Conservation (phyloP, 2,797 vertebrate genomes). For the Muraenolepis orangiensis region DNA sequence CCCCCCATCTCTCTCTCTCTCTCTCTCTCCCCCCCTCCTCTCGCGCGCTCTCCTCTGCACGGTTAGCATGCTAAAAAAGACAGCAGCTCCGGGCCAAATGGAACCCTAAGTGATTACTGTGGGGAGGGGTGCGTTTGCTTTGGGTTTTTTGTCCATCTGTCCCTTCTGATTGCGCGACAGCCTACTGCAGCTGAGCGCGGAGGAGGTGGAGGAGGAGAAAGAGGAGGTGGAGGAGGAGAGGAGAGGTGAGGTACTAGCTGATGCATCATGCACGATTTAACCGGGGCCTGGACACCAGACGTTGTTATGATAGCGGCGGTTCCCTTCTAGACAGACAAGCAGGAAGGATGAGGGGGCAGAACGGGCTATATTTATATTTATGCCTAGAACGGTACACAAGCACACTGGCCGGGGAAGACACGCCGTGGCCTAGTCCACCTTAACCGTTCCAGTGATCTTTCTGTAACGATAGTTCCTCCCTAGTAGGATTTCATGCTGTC, state of each 20-base stretch:
- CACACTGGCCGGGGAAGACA: neutral
- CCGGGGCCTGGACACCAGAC: slow-evolving; percentile 48
- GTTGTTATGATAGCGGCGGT: slow-evolving; percentile 55
- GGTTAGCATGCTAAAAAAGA: slow-evolving; percentile 62
- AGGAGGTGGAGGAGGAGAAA: slow-evolving; percentile 16
- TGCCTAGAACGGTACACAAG: neutral
- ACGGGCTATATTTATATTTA: slow-evolving; percentile 1
- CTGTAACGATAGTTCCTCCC: slow-evolving; percentile 59
- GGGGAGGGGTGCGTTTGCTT: slow-evolving; percentile 37
- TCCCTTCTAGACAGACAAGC: slow-evolving; percentile 46
- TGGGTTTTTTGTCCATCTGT: slow-evolving; percentile 35
- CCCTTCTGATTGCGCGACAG: slow-evolving; percentile 19
- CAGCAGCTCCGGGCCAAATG: slow-evolving; percentile 58
- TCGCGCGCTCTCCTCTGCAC: slow-evolving; percentile 30
- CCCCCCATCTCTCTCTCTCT: neutral
- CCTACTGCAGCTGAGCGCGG: slow-evolving; percentile 37
- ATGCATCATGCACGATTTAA: slow-evolving; percentile 59
- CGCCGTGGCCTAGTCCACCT: slow-evolving; percentile 25
- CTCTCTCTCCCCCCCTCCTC: slow-evolving; percentile 23
- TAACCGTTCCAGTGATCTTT: slow-evolving; percentile 52
- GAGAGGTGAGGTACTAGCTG: slow-evolving; percentile 24
- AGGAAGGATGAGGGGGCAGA: slow-evolving; percentile 44
- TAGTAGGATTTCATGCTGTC: slow-evolving; percentile 63
- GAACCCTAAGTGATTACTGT: slow-evolving; percentile 17
- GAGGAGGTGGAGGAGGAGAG: slow-evolving; percentile 16